Evolutionary conservation across 2,888 invertebrate genomes (phyloP), one percentile per base, ranked within the genome.

Genomic region (Eremobia ochroleuca): DNA sequence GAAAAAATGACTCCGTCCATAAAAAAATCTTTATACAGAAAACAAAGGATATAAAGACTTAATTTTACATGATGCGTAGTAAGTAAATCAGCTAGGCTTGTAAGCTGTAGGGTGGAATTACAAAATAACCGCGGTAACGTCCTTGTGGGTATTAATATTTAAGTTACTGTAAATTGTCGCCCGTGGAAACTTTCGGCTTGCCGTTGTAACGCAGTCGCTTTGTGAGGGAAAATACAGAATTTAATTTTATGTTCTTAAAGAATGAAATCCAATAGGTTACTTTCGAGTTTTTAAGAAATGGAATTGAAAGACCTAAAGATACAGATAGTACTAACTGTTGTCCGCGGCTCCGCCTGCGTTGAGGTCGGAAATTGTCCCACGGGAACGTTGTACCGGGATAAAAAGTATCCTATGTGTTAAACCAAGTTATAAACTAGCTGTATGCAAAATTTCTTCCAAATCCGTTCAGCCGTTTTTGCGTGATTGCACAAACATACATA

Each of bases 101-200:
- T 37, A 21, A 31, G 18, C 46, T 70, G 66, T 82, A 62, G 46
- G 58, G 34, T 66, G 3, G 49, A 59, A 49, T 58, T 52, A 71
- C 21, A 65, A 43, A 65, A 34, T 58, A 66, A 64, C 76, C 62
- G 73, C 31, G 62, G 71, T 28, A 37, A 75, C 76, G 79, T 13
- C 86, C 85, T 84, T 75, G 73, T 4, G 8, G 21, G 9, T 40
- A 72, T 86, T 66, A 82, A 86, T 86, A 80, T 75, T 87, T 80
- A 40, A 86, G 77, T 49, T 55, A 65, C 58, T 58, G 73, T 68
- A 73, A 59, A 77, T 69, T 72, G 78, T 73, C 62, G 25, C 40
- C 21, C n/a, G 28, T 69, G 43, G 34, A 62, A 72, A 66, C 59
- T 61, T 75, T 65, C 6, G 18, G n/a, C 67, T 31, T 62, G 46